Evolutionary conservation across 2,113 vertebrate genomes (phyloP).

Genomic region (Psittacus erithacus): DNA sequence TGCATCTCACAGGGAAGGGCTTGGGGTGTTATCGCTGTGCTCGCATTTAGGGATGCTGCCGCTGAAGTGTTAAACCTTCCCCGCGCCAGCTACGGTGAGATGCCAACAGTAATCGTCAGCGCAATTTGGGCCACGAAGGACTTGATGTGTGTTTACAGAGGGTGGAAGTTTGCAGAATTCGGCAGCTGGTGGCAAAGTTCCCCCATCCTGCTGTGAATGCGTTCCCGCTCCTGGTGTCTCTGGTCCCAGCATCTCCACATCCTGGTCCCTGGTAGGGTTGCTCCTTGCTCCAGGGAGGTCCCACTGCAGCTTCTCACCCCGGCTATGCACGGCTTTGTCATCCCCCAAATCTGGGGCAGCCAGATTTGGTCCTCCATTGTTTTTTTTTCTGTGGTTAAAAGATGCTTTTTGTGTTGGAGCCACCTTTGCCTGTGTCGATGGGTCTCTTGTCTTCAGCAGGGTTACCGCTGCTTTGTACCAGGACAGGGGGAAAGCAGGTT

Average conservation of each 20-base stretch:
- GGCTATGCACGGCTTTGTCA: rapidly evolving
- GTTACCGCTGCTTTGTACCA: background rate
- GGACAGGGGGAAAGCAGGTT: background rate
- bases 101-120: background rate
- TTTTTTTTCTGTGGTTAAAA: background rate
- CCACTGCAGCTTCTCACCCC: background rate
- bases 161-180: background rate
- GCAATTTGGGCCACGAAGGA: background rate
- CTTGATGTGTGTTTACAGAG: background rate
- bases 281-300: background rate
- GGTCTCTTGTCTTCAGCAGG: background rate
- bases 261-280: background rate
- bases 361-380: background rate
- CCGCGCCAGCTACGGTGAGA: rapidly evolving
- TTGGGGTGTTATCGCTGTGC: background rate
- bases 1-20: background rate
- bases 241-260: rapidly evolving
- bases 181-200: background rate
- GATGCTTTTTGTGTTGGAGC: background rate
- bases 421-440: rapidly evolving
- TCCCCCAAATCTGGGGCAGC: background rate
- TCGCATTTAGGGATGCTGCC: background rate
- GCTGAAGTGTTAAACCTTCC: background rate
- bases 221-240: background rate
- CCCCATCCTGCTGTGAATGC: rapidly evolving